Conservation (phyloP, 2,797 vertebrate species). For the Orientallactaga sibirica region DNA sequence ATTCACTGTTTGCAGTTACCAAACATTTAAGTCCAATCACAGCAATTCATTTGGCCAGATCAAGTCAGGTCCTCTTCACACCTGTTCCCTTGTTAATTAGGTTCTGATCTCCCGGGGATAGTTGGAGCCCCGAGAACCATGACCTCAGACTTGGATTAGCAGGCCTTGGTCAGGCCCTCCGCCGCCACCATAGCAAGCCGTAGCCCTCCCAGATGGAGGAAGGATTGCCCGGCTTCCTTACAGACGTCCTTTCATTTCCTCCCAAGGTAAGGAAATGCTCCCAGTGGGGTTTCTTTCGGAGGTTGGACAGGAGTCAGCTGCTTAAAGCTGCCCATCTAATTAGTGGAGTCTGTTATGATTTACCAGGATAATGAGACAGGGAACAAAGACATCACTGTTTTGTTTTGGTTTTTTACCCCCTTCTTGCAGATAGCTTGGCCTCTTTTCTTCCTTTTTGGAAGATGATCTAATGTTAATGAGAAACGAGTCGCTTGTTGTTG, state of each 20-base stretch:
- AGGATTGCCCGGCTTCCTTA: background rate
- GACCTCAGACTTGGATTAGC: slow-evolving; percentile 68
- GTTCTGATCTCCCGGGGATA: slow-evolving; percentile 69
- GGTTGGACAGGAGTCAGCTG: slow-evolving; percentile 77
- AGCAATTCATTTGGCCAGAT: slow-evolving; percentile 82
- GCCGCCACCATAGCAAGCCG: slow-evolving; percentile 50
- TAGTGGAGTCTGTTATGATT: slow-evolving; percentile 76
- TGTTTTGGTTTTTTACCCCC: no score
- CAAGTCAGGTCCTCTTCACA: slow-evolving; percentile 75
- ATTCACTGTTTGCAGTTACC: slow-evolving; percentile 77
- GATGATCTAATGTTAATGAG: slow-evolving; percentile 69
- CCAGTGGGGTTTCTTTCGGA: slow-evolving; percentile 68
- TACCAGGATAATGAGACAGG: slow-evolving; percentile 71
- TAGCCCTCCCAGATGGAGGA: slow-evolving; percentile 50
- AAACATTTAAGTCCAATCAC: slow-evolving; percentile 77
- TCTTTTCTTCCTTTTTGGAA: slow-evolving; percentile 69
- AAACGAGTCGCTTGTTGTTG: slow-evolving; percentile 65
- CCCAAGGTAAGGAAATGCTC: slow-evolving; percentile 79
- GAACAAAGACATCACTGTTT: slow-evolving; percentile 43
- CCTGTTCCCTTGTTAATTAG: slow-evolving; percentile 83
- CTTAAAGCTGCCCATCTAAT: slow-evolving; percentile 79
- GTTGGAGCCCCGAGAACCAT: slow-evolving; percentile 55
- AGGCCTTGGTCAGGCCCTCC: slow-evolving; percentile 46
- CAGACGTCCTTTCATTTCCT: slow-evolving; percentile 79
- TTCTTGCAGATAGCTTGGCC: slow-evolving; percentile 49